These are phyloP conservation scores for Piscicola geometra DNA, from an alignment of 2,888 invertebrate species.

Conservation along the genomic window DNA sequence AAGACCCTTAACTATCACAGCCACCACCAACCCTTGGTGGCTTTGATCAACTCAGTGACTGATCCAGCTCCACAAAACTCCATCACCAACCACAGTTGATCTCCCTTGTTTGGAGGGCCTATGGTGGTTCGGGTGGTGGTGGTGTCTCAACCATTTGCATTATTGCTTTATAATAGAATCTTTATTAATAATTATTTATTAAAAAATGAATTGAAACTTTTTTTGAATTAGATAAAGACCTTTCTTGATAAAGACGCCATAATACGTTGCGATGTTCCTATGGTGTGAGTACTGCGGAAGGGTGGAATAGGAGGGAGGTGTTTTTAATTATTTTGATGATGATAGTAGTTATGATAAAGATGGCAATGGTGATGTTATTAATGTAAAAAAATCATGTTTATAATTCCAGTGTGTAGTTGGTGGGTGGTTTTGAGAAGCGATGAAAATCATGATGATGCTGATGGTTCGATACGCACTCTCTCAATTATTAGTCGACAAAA, in stretches of 20 bases:
- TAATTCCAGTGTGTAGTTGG: too few relatives aligned
- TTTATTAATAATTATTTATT: neutral
- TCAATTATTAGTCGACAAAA: too few relatives aligned
- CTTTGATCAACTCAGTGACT: conserved; percentile 95
- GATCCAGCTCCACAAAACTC: conserved; percentile 99
- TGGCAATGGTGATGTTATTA: too few relatives aligned
- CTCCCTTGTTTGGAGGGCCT: conserved; percentile 88
- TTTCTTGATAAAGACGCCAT: conserved; percentile 7
- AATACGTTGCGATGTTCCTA: neutral
- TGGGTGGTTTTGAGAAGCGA: too few relatives aligned
- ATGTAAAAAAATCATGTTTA: too few relatives aligned
- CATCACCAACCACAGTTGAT: conserved; percentile 97
- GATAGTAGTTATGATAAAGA: too few relatives aligned
- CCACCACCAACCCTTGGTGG: conserved; percentile 67
- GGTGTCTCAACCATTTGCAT: neutral
- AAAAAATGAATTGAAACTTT: neutral
- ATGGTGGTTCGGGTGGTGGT: neutral
- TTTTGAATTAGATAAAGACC: neutral
- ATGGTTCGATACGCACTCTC: too few relatives aligned
- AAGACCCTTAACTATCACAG: too few relatives aligned
- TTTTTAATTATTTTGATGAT: too few relatives aligned
- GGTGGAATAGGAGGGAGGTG: too few relatives aligned
- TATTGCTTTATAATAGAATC: neutral
- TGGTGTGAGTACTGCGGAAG: neutral
- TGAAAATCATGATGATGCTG: too few relatives aligned